Percentiles rank a stretch among this genome's conserved stretches.
phyloP scores from a whole-genome alignment of 1,140 invertebrate genomes.

The Trichonephila clavata region DNA sequence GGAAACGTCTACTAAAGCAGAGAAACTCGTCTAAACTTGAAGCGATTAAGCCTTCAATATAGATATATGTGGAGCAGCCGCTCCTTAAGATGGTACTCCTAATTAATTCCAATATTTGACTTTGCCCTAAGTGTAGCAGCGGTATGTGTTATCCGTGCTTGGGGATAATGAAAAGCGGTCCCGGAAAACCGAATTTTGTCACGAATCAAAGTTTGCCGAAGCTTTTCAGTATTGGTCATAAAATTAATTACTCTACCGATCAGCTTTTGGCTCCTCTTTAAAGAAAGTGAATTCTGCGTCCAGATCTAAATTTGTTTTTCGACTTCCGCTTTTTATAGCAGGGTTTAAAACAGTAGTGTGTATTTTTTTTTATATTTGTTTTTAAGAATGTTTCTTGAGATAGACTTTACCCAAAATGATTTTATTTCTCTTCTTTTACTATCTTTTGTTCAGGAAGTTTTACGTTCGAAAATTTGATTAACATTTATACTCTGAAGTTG shows the following conservation, averaged over 20 bases:
- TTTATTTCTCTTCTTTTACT: too few species aligned
- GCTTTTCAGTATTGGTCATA: conserved; percentile 52
- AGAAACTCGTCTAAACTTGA: conserved; percentile 35
- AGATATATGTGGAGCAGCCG: conserved; percentile 53
- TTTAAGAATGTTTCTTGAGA: background rate
- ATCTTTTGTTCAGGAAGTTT: too few species aligned
- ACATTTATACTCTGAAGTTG: too few species aligned
- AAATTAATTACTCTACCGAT: conserved; percentile 53
- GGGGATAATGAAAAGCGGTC: conserved; percentile 48
- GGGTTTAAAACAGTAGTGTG: background rate
- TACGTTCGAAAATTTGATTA: too few species aligned
- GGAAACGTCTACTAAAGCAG: conserved; percentile 29
- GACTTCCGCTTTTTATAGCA: background rate
- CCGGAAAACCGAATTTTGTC: conserved; percentile 56
- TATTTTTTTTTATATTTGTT: background rate
- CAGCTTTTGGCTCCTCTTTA: background rate
- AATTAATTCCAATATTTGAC: conserved; percentile 75
- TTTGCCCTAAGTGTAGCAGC: conserved; percentile 62
- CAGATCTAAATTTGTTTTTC: background rate
- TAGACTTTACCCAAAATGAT: background rate
- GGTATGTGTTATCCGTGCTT: conserved; percentile 49
- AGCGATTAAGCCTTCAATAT: conserved; percentile 51
- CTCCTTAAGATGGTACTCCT: conserved; percentile 26
- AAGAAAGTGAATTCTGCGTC: background rate
- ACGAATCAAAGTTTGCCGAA: conserved; percentile 69